Evolutionary conservation across 2,888 invertebrate species (phyloP).

Genomic region (Andrena trimmerana): DNA sequence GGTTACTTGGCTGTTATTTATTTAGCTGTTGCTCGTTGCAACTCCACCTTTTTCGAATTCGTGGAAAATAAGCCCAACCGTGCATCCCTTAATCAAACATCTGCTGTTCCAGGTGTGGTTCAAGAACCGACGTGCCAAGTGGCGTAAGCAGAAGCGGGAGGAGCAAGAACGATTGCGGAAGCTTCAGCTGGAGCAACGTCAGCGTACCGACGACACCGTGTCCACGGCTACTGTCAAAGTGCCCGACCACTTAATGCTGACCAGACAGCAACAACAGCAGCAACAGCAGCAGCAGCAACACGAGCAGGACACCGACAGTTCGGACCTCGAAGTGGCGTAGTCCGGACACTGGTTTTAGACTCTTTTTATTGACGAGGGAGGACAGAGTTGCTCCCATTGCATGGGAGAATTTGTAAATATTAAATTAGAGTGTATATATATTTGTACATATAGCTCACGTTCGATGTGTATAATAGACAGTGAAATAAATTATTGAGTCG

Average conservation of each 20-base stretch:
- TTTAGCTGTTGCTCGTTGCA: neutral
- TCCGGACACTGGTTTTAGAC: slow-evolving; percentile 48
- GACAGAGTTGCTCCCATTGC: slow-evolving; percentile 21
- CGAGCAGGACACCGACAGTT: slow-evolving; percentile 87
- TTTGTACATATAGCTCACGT: slow-evolving; percentile 82
- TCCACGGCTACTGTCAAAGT: slow-evolving; percentile 76
- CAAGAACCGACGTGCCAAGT: slow-evolving; percentile 97
- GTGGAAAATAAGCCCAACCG: slow-evolving; percentile 20
- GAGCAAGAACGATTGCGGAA: slow-evolving; percentile 93
- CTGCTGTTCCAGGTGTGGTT: slow-evolving; percentile 94
- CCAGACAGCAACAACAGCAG: slow-evolving; percentile 68
- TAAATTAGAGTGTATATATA: slow-evolving; percentile 77
- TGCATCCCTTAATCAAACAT: slow-evolving; percentile 48
- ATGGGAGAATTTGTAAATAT: slow-evolving; percentile 64
- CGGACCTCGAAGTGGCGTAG: slow-evolving; percentile 93
- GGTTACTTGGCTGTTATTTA: no score
- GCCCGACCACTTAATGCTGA: slow-evolving; percentile 76
- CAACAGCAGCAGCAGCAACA: slow-evolving; percentile 53
- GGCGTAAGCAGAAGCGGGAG: slow-evolving; percentile 97
- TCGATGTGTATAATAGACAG: slow-evolving; percentile 80
- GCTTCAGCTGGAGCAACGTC: slow-evolving; percentile 91
- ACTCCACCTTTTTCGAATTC: neutral
- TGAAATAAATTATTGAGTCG: slow-evolving; percentile 81
- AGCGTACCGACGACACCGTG: slow-evolving; percentile 80
- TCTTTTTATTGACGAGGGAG: slow-evolving; percentile 13